Evolutionary conservation across 2,888 invertebrate species (phyloP), one percentile per base, ranked within the genome.

Genomic region (Phrixothrix hirtus): DNA sequence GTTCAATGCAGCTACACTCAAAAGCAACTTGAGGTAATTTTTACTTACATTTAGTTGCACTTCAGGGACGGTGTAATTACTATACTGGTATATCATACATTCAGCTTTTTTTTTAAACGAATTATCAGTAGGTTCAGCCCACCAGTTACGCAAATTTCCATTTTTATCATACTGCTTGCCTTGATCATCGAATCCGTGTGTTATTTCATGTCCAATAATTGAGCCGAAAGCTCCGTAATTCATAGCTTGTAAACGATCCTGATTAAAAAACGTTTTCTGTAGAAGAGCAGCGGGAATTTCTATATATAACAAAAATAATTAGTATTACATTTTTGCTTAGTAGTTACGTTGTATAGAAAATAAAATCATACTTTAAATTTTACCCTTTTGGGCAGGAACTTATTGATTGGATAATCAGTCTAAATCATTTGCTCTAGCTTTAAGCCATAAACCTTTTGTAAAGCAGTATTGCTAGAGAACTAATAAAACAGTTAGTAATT

Each of bases 221-320:
- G 86, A 88, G 1, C 92, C 92, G 56, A 92, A 89, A 5, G 88
- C 87, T 13, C 89, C 91, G 62, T 88, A 92, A 74, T 92, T 92
- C 86, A 92, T 86, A 70, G 90, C 93, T 60, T 84, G 85, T 0
- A 92, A 92, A 15, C 92, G 85, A 27, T 87, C 83, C 35, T 88
- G 86, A 38, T 85, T 86, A 77, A 92, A 94, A 81, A 93, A 92
- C 1, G 86, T 83, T 1, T 90, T 91, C 79, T 93, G 93, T 1
- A 94, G 78, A 59, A 93, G 91, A 48, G 91, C 92, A 61, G 92
- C 92, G 0, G 92, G 92, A 75, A 93, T 90, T 75, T 91, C 92
- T 94, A 77, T 37, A 64, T n/a, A n/a, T n/a, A n/a, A n/a, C n/a
- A n/a, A n/a, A n/a, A n/a, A n/a, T n/a, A n/a, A n/a, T n/a, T n/a